phyloP scores from a whole-genome alignment of 23 tunicate genomes.

The Ascidia mentula region DNA sequence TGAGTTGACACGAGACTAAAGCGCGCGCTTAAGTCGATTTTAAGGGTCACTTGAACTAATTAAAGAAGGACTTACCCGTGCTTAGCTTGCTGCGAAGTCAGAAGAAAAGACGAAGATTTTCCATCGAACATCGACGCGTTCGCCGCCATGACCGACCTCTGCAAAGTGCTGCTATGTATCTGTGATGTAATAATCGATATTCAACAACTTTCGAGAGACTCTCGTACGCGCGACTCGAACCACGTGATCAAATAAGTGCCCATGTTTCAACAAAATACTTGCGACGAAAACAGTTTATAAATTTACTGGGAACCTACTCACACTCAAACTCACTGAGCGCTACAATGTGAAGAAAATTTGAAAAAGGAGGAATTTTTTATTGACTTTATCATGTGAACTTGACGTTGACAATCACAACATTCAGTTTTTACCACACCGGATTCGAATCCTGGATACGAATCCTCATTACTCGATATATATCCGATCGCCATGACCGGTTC shows the following conservation, averaged over 20 bases:
- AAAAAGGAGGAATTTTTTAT: no score
- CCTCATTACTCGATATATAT: no score
- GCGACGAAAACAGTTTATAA: no score
- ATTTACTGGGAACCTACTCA: no score
- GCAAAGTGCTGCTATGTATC: neutral
- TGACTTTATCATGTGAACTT: no score
- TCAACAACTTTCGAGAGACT: neutral
- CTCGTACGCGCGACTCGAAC: slow-evolving; percentile 1
- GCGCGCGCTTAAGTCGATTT: neutral
- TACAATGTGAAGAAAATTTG: no score
- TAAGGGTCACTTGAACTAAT: neutral
- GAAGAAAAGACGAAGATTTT: slow-evolving; percentile 1
- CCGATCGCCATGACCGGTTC: no score
- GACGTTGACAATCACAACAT: no score
- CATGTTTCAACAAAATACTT: no score
- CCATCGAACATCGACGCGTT: neutral
- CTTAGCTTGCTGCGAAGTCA: neutral
- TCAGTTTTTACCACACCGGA: no score
- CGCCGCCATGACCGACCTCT: neutral
- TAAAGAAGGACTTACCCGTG: neutral
- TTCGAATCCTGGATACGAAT: no score
- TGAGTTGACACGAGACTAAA: neutral
- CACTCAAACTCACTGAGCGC: no score
- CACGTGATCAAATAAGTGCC: neutral
- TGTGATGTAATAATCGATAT: slow-evolving; percentile 9